Conservation (phyloP, 1,140 invertebrate genomes). For the Caenorhabditis remanei region DNA sequence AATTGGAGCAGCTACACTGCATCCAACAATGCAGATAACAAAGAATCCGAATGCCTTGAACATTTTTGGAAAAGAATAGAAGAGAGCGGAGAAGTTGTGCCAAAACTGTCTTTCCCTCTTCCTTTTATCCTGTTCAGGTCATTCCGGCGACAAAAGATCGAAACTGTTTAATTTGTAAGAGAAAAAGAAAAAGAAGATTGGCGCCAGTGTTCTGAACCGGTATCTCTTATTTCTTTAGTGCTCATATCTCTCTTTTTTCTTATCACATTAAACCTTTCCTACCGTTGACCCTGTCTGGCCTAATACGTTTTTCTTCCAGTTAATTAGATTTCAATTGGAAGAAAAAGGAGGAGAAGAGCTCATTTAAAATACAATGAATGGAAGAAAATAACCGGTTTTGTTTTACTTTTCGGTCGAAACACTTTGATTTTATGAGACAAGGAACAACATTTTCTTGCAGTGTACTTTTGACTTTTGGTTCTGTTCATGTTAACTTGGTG, state of each 20-base stretch:
- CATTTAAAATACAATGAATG: constrained; percentile 7
- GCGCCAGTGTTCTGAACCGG: constrained; percentile 38
- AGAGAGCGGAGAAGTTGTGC: not conserved
- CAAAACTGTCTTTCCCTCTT: not conserved
- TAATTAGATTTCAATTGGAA: constrained; percentile 26
- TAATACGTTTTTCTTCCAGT: constrained; percentile 17
- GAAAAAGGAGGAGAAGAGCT: not conserved
- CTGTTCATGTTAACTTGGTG: not conserved
- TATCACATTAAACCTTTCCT: constrained; percentile 25
- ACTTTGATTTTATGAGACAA: not conserved
- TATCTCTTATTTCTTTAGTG: constrained; percentile 35
- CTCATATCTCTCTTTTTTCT: constrained; percentile 16
- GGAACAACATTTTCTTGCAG: not conserved
- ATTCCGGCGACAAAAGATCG: constrained; percentile 42
- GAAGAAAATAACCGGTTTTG: constrained; percentile 2
- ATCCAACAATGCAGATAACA: not conserved
- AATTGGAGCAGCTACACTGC: constrained; percentile 20
- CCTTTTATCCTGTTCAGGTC: constrained; percentile 3
- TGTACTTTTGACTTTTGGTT: not conserved
- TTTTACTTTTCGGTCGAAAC: not conserved
- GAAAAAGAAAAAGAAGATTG: not conserved
- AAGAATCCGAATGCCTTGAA: constrained; percentile 27
- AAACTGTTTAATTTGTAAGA: constrained; percentile 23
- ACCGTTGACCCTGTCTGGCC: not conserved
- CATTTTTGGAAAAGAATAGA: not conserved